phyloP scores from a whole-genome alignment of 2,797 vertebrate genomes.

The Cyprinella venusta region DNA sequence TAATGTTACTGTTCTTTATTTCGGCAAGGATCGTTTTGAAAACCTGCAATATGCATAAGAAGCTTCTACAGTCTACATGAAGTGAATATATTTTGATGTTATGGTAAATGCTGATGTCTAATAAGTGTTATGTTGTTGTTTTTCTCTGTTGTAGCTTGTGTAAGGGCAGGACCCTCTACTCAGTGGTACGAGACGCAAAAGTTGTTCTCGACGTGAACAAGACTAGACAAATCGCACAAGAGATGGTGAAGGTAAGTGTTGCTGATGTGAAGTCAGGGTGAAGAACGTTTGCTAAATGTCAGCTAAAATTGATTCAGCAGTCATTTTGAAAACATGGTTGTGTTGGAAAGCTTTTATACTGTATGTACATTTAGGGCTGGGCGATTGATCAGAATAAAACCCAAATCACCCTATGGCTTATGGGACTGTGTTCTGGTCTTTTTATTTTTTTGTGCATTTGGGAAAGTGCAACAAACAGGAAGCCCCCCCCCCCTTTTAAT shows the following conservation, averaged over 20 bases:
- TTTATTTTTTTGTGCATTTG: neutral
- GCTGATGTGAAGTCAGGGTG: neutral
- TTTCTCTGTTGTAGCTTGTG: constrained; percentile 86
- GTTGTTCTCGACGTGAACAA: constrained; percentile 98
- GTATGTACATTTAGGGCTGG: neutral
- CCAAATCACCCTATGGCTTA: neutral
- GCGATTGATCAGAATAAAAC: neutral
- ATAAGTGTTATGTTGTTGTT: constrained; percentile 21
- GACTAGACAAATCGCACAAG: constrained; percentile 97
- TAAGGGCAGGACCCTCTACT: constrained; percentile 96
- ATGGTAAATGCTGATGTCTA: neutral
- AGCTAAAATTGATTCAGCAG: constrained; percentile 1
- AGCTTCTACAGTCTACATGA: neutral
- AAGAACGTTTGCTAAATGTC: constrained; percentile 12
- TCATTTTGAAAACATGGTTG: neutral
- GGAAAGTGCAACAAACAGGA: neutral
- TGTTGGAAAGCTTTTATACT: neutral
- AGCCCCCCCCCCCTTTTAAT: fast-evolving
- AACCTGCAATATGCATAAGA: neutral
- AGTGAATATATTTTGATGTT: neutral
- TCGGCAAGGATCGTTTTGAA: neutral
- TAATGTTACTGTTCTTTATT: neutral
- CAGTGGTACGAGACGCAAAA: constrained; percentile 95
- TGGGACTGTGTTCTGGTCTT: neutral
- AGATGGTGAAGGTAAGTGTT: constrained; percentile 94